These are phyloP conservation scores for Odontophorus gujanensis DNA, from an alignment of 2,113 vertebrate species.

Conservation along the genomic window DNA sequence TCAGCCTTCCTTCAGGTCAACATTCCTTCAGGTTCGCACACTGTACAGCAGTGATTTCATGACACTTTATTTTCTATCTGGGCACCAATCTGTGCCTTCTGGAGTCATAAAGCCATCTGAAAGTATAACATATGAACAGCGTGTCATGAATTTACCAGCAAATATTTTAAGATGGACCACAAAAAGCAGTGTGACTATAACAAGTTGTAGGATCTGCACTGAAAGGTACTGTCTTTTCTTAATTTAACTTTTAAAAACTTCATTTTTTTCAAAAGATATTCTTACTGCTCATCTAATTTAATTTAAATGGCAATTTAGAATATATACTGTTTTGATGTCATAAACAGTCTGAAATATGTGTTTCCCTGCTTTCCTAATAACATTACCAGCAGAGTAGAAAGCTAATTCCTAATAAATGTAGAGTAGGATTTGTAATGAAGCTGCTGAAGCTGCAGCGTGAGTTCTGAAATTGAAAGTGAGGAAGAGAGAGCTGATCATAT, in stretches of 20 bases:
- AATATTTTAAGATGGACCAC: neutral
- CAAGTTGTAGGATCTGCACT: neutral
- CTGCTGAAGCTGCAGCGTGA: neutral
- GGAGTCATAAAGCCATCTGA: neutral
- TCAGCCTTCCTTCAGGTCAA: too few relatives aligned
- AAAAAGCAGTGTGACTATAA: neutral
- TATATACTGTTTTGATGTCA: neutral
- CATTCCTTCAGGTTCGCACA: neutral
- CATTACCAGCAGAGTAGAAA: slow-evolving; percentile 28
- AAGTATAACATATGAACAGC: neutral
- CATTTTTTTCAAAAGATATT: neutral
- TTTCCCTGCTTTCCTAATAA: neutral
- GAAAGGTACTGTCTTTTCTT: neutral
- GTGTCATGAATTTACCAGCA: neutral
- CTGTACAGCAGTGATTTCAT: neutral
- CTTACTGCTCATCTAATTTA: neutral
- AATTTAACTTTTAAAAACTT: neutral
- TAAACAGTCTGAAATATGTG: neutral
- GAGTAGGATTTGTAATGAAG: slow-evolving; percentile 36
- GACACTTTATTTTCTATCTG: neutral
- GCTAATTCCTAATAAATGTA: slow-evolving; percentile 41
- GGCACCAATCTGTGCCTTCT: neutral
- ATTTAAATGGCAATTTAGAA: neutral
- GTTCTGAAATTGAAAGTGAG: neutral
- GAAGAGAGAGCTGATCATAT: neutral